phyloP scores from a whole-genome alignment of 1,140 invertebrate genomes.

The Sycophaga agraensis region DNA sequence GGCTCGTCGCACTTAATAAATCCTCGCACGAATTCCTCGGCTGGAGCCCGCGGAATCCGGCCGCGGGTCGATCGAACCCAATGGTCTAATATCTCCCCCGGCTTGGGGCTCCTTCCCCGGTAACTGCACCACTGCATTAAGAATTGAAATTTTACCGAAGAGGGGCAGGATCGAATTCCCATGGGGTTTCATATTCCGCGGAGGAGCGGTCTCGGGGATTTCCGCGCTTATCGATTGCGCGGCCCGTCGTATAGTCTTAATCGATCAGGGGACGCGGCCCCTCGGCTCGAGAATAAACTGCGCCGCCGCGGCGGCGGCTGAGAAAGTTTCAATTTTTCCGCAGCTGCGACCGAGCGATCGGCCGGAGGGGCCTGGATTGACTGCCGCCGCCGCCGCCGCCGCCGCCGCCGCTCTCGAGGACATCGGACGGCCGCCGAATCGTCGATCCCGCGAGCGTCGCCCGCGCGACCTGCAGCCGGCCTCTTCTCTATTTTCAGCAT shows the following conservation, averaged over 20 bases:
- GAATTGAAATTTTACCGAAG: slow-evolving; percentile 17
- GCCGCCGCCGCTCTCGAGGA: too few relatives aligned
- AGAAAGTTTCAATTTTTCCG: slow-evolving; percentile 22
- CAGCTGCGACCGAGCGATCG: slow-evolving; percentile 4
- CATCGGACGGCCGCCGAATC: too few relatives aligned
- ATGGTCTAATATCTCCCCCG: slow-evolving; percentile 11
- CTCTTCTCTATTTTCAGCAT: slow-evolving; percentile 22
- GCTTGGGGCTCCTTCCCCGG: background rate
- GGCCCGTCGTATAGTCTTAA: slow-evolving; percentile 4
- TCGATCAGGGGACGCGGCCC: background rate
- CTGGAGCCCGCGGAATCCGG: too few relatives aligned
- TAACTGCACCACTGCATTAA: slow-evolving; percentile 25
- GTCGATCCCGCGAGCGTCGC: too few relatives aligned
- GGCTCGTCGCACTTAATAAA: too few relatives aligned
- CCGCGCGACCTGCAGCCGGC: too few relatives aligned
- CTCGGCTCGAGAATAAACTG: slow-evolving; percentile 2
- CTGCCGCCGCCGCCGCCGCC: too few relatives aligned
- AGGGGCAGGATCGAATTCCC: background rate
- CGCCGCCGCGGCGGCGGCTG: background rate
- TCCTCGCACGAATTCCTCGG: too few relatives aligned
- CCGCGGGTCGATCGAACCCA: slow-evolving; percentile 11
- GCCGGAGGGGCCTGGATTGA: too few relatives aligned
- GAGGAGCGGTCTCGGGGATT: slow-evolving; percentile 13
- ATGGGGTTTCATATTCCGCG: slow-evolving; percentile 9
- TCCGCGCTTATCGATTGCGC: slow-evolving; percentile 19